Conservation (phyloP, 2,888 invertebrate species). For the Nomada hirtipes region DNA sequence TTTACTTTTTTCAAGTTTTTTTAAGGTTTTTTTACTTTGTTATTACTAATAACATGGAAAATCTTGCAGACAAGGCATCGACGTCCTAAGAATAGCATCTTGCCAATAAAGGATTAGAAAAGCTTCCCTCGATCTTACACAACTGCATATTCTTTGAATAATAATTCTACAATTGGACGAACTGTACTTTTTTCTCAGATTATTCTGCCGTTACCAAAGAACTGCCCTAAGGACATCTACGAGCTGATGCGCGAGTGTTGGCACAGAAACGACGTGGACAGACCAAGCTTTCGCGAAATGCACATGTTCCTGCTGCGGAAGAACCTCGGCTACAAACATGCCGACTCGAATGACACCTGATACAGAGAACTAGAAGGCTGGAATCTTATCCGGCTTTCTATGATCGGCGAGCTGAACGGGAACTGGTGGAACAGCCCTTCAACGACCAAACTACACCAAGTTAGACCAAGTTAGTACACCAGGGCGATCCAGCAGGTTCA, state of each 20-base stretch:
- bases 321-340: conserved; percentile 87
- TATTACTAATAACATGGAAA: too few species aligned
- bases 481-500: conserved; percentile 36
- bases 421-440: conserved; percentile 81
- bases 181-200: conserved; percentile 70
- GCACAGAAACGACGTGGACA: conserved; percentile 91
- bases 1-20: background rate
- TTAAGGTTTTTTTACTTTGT: background rate
- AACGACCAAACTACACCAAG: conserved; percentile 72
- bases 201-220: conserved; percentile 89
- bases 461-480: conserved; percentile 70
- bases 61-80: too few species aligned
- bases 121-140: too few species aligned
- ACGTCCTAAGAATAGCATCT: too few species aligned
- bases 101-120: too few species aligned
- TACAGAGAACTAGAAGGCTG: conserved; percentile 82
- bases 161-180: background rate
- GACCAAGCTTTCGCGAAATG: conserved; percentile 93
- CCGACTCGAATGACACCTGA: conserved; percentile 80
- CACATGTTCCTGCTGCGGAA: conserved; percentile 93
- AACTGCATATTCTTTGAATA: background rate
- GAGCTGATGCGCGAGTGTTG: conserved; percentile 95
- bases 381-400: conserved; percentile 82
- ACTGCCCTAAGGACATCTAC: conserved; percentile 93
- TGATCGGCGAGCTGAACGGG: conserved; percentile 82